Evolutionary conservation across 1,140 invertebrate species (phyloP).

Genomic region (Helicorthomorpha holstii): DNA sequence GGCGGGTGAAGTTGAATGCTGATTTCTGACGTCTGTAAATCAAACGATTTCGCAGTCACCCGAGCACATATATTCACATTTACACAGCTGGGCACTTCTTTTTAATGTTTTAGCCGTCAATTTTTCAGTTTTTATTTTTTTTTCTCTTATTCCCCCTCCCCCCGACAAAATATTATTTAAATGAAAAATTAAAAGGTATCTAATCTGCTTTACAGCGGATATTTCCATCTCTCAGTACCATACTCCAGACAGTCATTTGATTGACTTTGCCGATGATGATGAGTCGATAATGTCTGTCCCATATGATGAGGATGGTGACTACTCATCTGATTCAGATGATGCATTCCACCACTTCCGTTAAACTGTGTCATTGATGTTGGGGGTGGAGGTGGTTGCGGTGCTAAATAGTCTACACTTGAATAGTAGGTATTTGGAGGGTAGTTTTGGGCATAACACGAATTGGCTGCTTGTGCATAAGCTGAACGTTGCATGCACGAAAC

Average conservation of each 20-base stretch:
- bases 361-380: conserved; percentile 21
- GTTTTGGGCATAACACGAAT: conserved; percentile 1
- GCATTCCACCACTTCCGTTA: conserved; percentile 30
- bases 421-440: conserved; percentile 1
- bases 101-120: too few species aligned
- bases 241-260: conserved; percentile 16
- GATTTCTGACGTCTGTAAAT: too few species aligned
- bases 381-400: neutral
- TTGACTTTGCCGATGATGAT: neutral
- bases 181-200: too few species aligned
- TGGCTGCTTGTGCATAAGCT: neutral
- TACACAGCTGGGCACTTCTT: too few species aligned
- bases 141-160: too few species aligned
- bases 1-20: too few species aligned
- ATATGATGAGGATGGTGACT: neutral
- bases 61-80: too few species aligned
- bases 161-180: too few species aligned
- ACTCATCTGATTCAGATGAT: conserved; percentile 12
- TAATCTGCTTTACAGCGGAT: too few species aligned
- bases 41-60: too few species aligned
- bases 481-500: conserved; percentile 5
- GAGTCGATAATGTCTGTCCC: neutral
- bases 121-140: too few species aligned
- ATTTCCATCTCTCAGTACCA: conserved; percentile 12
- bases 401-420: conserved; percentile 3